Base-by-base conservation (phyloP, 2,797 vertebrate species). In the Poeciliopsis gracilis region DNA sequence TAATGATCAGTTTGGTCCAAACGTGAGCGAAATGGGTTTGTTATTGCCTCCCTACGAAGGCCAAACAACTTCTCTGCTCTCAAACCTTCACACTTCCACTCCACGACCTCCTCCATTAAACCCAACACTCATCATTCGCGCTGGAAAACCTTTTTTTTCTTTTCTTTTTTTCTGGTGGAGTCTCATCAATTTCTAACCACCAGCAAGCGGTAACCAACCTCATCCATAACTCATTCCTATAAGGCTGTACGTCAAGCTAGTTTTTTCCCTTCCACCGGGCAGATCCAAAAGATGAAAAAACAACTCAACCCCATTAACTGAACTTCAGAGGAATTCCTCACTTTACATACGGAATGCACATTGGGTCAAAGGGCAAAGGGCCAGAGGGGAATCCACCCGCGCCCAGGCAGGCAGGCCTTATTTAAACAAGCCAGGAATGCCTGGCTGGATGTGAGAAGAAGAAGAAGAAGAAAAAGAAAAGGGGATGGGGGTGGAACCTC, bases 391-490 rank as follows among this genome's bases (percentile, higher is more conserved):
- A 96, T 95, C 93, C 92, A 95, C 93, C 94, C 94, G 94, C 93
- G 92, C 95, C 94, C 94, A 93, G 95, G 96, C 91, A 86, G 80
- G 87, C 94, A 92, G 92, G 94, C 95, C 96, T 97, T 97, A 96
- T 96, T 97, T 96, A 97, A 97, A 97, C 97, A 97, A 96, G 94
- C 93, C 95, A 93, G 94, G 96, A 96, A 97, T 96, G 95, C 95
- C 94, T 96, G 94, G 93, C 93, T 96, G 94, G 93, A 93, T 93
- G 87, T 84, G 74, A 75, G 85, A 94, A 92, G 91, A 88, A 88
- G 89, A 49, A 20, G 38, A 49, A 18, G 90, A 76, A 89, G 83
- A 75, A 87, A 82, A 80, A 77, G 76, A 33, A 57, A 80, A 87
- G 88, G 73, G 87, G 86, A 82, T 82, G 87, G 74, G 72, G 82